Conservation (phyloP, 2,113 vertebrate species). For the Coracopsis vasa region DNA sequence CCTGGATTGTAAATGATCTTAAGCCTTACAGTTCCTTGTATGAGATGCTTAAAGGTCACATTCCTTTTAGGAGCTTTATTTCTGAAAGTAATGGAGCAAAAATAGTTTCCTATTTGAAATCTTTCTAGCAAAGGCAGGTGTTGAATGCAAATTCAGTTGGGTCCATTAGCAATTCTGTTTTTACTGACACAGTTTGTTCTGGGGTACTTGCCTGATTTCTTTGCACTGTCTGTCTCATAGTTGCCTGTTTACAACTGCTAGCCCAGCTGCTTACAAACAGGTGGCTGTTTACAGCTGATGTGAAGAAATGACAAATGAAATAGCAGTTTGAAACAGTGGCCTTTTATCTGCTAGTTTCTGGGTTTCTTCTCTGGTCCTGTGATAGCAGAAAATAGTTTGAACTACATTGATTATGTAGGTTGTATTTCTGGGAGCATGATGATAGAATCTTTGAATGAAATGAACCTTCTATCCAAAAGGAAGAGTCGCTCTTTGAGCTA, state of each 20-base stretch:
- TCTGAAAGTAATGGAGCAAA: not conserved
- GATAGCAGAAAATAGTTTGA: not conserved
- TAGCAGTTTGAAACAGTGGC: too few species aligned
- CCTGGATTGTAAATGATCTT: not conserved
- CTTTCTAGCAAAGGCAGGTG: slow-evolving; percentile 56
- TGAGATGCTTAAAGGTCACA: slow-evolving; percentile 17
- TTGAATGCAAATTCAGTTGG: not conserved
- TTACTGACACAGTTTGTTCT: not conserved
- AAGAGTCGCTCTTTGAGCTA: not conserved
- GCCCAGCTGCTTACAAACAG: not conserved
- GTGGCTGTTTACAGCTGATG: not conserved
- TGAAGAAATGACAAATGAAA: too few species aligned
- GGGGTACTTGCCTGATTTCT: not conserved
- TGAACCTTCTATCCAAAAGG: not conserved
- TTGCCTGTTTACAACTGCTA: not conserved
- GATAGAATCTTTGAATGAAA: not conserved
- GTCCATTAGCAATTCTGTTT: not conserved
- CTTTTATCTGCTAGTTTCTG: too few species aligned
- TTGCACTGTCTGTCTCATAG: not conserved
- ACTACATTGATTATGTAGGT: not conserved
- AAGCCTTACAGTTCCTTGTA: not conserved
- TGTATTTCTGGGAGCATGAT: not conserved
- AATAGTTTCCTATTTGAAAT: slow-evolving; percentile 49
- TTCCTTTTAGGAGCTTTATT: slow-evolving; percentile 1
- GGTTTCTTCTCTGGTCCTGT: too few species aligned